phyloP scores from a whole-genome alignment of 2,113 vertebrate species.

The Hippocampus mohnikei region DNA sequence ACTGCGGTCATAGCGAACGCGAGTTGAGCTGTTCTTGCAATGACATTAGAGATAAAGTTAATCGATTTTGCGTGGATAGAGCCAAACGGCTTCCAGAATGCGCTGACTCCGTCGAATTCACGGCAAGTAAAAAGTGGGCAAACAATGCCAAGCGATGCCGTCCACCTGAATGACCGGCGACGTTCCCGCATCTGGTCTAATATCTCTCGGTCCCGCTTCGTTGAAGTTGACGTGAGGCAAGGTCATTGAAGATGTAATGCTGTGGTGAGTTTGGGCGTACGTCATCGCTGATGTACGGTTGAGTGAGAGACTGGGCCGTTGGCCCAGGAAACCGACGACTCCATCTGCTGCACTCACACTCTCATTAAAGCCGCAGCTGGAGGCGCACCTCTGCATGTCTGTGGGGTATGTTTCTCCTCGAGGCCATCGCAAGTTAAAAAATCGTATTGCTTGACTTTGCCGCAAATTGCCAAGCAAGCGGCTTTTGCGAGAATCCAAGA shows the following conservation, averaged over 20 bases:
- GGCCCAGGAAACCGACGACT: constrained; percentile 55
- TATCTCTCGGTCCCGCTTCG: background rate
- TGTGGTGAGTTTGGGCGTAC: constrained; percentile 28
- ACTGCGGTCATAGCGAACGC: too few relatives aligned
- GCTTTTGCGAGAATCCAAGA: background rate
- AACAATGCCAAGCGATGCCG: too few relatives aligned
- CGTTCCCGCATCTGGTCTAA: background rate
- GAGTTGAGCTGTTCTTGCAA: too few relatives aligned
- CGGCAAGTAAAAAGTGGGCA: too few relatives aligned
- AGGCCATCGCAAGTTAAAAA: background rate
- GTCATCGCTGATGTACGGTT: constrained; percentile 39
- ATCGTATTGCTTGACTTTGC: constrained; percentile 6
- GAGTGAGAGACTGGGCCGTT: constrained; percentile 37
- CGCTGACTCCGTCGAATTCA: too few relatives aligned
- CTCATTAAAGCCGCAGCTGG: constrained; percentile 68
- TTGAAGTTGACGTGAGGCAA: background rate
- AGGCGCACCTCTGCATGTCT: constrained; percentile 52
- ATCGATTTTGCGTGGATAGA: too few relatives aligned
- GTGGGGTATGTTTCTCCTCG: constrained; percentile 11
- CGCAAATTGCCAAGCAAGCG: background rate
- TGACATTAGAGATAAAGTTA: too few relatives aligned
- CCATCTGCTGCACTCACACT: constrained; percentile 64
- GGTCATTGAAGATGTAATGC: constrained; percentile 23
- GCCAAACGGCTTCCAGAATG: too few relatives aligned
- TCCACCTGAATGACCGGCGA: too few relatives aligned